Conservation (phyloP, 2,888 invertebrate genomes). For the Cephus spinipes region DNA sequence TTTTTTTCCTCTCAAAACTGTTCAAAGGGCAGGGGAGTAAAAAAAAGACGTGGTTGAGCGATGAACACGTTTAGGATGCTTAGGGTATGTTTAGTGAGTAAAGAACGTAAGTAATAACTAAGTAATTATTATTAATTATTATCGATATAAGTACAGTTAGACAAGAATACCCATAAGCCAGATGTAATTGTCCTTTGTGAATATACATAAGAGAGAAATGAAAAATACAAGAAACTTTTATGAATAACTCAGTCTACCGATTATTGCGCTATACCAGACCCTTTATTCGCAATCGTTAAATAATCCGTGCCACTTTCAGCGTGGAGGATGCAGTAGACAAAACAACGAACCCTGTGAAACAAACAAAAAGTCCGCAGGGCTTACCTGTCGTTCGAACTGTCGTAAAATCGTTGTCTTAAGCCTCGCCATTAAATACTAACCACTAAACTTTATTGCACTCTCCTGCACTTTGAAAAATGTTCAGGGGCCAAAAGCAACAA, state of each 20-base stretch:
- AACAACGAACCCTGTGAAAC: neutral
- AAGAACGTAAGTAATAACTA: constrained; percentile 43
- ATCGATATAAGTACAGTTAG: constrained; percentile 58
- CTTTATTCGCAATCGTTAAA: neutral
- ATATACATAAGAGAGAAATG: constrained; percentile 65
- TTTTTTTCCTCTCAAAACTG: neutral
- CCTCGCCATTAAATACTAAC: neutral
- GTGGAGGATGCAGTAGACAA: neutral
- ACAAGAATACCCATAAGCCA: constrained; percentile 61
- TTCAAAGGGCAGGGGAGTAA: neutral
- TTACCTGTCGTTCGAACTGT: neutral
- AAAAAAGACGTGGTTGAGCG: constrained; percentile 48
- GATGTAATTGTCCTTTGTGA: constrained; percentile 66
- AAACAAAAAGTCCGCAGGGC: neutral
- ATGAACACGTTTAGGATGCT: constrained; percentile 51
- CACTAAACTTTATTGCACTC: neutral
- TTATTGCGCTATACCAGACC: constrained; percentile 9
- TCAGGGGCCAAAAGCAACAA: neutral
- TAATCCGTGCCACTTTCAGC: neutral
- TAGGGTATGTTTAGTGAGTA: constrained; percentile 56
- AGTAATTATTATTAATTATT: constrained; percentile 52
- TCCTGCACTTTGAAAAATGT: neutral
- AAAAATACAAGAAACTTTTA: constrained; percentile 66
- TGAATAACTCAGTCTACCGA: constrained; percentile 49
- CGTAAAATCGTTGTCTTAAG: neutral